phyloP scores from a whole-genome alignment of 2,797 vertebrate genomes.

The Trachops cirrhosus region DNA sequence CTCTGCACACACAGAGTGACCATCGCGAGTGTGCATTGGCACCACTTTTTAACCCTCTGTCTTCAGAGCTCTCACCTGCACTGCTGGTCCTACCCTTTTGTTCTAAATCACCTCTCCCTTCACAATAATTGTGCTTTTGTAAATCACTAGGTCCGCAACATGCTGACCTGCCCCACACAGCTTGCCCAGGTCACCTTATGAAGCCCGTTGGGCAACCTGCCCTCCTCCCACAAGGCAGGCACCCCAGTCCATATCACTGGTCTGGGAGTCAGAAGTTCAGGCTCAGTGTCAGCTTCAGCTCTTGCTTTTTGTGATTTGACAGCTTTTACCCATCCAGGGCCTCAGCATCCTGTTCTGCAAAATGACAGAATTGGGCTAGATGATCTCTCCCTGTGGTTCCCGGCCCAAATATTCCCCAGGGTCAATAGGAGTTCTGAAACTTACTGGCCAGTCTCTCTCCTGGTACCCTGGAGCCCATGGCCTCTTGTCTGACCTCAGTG shows the following conservation, averaged over 20 bases:
- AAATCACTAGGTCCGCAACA: background rate
- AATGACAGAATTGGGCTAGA: background rate
- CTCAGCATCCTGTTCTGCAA: background rate
- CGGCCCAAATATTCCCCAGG: background rate
- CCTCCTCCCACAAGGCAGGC: no score
- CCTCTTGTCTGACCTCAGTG: background rate
- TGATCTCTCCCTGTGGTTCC: background rate
- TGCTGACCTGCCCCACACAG: background rate
- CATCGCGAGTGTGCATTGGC: fast-evolving
- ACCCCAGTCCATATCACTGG: background rate
- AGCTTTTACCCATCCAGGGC: background rate
- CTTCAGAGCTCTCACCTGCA: background rate
- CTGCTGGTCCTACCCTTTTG: background rate
- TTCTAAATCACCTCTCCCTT: background rate
- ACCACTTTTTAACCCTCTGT: background rate
- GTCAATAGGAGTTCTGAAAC: background rate
- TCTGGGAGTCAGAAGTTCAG: background rate
- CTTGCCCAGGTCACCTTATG: background rate
- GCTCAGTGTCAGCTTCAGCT: background rate
- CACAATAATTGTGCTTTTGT: background rate
- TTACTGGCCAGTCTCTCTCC: background rate
- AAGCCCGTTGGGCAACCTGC: background rate
- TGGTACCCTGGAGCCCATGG: background rate
- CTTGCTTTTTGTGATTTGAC: background rate
- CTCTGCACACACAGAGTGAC: no score